Base-by-base conservation (phyloP, 1,140 invertebrate species). In the Tachypleus tridentatus region DNA sequence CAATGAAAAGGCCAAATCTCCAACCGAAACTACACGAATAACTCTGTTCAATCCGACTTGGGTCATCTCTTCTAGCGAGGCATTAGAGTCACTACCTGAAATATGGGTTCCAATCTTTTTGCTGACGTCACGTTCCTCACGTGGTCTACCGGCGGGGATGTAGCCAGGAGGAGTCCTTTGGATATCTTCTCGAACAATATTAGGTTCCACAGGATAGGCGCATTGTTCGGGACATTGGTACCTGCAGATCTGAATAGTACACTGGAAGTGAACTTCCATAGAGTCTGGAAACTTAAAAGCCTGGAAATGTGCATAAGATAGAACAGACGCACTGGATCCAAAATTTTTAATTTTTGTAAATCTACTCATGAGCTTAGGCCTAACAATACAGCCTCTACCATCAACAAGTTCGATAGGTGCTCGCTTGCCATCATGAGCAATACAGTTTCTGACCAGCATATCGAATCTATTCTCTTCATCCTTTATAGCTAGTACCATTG, bases 281-380 rank as follows among this genome's bases (percentile, higher is more conserved):
- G 70, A 69, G 59, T 73, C 70, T 6, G 70, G 71, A 54, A 73
- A 73, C 60, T 74, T 74, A 65, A 73, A 75, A 29, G 74, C 74
- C 65, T 77, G 77, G 87, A 96, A 96, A 78, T 95, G 93, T 3
- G 93, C 92, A 73, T 93, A 96, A 60, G 89, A 91, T 3, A 96
- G 88, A 0, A 95, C 93, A 0, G 90, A 93, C 4, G 93, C 93
- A 49, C 89, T 91, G 1, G 90, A 87, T 1, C 92, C 93, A 67
- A 95, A 96, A 80, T 95, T 94, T 79, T 94, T 93, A 67, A 95
- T 92, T 78, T 96, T 96, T 70, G 93, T 90, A 85, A 96, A 96
- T 76, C 88, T 87, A 58, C 72, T 79, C 92, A 96, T 95, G 64
- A 96, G 91, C 75, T 96, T 96, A 4, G 90, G 90, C 72, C 92